These are phyloP conservation scores for Molanna angustata DNA, from an alignment of 2,888 invertebrate species.

Conservation along the genomic window DNA sequence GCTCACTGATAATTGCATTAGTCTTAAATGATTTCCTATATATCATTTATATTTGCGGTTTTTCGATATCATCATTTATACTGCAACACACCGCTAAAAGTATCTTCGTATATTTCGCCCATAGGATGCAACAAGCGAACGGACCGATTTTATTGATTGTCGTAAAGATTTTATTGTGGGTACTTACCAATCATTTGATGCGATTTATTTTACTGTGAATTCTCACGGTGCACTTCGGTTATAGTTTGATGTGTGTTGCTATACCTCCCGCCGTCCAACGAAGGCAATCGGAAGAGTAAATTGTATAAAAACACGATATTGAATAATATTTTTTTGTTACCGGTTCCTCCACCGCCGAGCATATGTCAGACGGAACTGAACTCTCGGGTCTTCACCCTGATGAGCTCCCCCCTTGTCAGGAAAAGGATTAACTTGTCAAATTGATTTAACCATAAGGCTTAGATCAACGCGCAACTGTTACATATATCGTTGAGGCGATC, in stretches of 20 bases:
- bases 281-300: no score
- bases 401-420: conserved; percentile 11
- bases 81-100: neutral
- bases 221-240: conserved; percentile 6
- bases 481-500: no score
- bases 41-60: conserved; percentile 7
- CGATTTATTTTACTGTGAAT: no score
- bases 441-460: conserved; percentile 24
- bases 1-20: no score
- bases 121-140: no score
- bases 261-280: no score
- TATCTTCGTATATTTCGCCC: no score
- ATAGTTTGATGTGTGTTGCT: no score
- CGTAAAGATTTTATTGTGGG: no score
- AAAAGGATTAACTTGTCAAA: conserved; percentile 32
- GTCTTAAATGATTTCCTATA: no score
- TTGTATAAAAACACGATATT: neutral
- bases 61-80: neutral
- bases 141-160: no score
- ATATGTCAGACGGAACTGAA: conserved; percentile 32
- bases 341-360: conserved; percentile 32
- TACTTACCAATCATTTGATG: no score
- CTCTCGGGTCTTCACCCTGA: conserved; percentile 22
- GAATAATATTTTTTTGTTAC: neutral
- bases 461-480: conserved; percentile 28